A percentile compares a stretch with the other conserved stretches of the same genome.
Conservation (phyloP, 2,113 vertebrate species). For the Synchiropus splendidus region DNA sequence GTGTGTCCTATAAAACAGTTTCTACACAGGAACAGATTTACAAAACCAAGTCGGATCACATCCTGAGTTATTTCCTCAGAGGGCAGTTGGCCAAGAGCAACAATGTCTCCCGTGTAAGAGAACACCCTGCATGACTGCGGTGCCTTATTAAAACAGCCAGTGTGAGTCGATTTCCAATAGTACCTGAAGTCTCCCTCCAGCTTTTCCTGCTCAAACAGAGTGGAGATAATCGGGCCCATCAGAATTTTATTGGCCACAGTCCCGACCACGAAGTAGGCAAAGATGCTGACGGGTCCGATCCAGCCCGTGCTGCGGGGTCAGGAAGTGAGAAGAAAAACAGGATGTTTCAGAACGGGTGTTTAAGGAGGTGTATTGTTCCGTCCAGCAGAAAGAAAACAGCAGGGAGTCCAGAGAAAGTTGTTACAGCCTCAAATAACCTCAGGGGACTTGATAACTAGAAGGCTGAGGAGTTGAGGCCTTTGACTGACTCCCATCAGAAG, state of each 20-base stretch:
- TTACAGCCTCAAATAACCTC: too few species aligned
- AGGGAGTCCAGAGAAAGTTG: too few species aligned
- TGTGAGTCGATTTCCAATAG: not conserved
- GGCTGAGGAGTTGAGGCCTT: not conserved
- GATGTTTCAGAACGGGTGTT: too few species aligned
- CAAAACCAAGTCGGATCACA: conserved; percentile 1
- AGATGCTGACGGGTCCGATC: conserved; percentile 86
- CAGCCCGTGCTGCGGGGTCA: conserved; percentile 77
- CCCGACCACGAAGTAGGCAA: conserved; percentile 87
- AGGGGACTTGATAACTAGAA: not conserved
- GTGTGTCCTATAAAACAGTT: not conserved
- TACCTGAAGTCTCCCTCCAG: conserved; percentile 94
- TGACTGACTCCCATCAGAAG: not conserved
- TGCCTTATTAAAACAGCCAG: not conserved
- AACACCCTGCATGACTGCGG: too few species aligned
- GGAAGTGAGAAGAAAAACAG: not conserved
- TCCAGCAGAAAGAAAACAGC: too few species aligned
- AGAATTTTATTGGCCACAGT: conserved; percentile 81
- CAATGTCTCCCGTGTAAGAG: not conserved
- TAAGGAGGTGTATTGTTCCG: too few species aligned
- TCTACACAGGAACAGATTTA: not conserved
- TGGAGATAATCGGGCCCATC: conserved; percentile 88
- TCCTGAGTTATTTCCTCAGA: conserved; percentile 24
- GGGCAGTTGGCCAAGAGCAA: conserved; percentile 7
- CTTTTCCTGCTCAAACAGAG: conserved; percentile 90